Evolutionary conservation across 2,797 vertebrate species (phyloP), one percentile per base, ranked within the genome.

Genomic region (Calcarius lapponicus): DNA sequence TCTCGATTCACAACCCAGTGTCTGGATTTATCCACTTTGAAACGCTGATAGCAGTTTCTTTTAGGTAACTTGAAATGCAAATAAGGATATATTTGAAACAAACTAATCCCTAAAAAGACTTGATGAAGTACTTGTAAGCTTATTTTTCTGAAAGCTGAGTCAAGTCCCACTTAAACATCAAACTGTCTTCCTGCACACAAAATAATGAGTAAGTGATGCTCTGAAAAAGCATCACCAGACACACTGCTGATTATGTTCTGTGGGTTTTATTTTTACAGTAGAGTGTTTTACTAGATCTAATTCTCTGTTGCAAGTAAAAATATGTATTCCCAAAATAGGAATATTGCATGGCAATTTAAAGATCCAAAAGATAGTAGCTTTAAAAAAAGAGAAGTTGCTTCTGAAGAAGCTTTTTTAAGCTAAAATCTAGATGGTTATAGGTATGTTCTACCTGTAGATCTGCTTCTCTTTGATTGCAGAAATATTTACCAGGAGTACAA

Each of bases 41-140:
- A 93, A 86, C 1, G n/a, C 85, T 92, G 87, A 81, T 45, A 95
- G 80, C 76, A 88, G 73, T 92, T 95, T 48, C 82, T 96, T 97
- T 92, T 96, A 92, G 94, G 91, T 92, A 94, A 93, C 88, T 88
- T 93, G 88, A 94, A 96, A 94, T 94, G 91, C 92, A 93, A 96
- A 95, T 96, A 88, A 64, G 90, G 94, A 76, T 96, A 90, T 93
- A 90, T 93, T 93, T 96, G 92, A 86, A 94, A 94, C 74, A 90
- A 88, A 93, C 70, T 93, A 96, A 97, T 96, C 90, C 93, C 83
- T 96, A 86, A 94, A 95, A 95, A 67, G 80, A 80, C 85, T 92
- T 75, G 79, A 94, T 96, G 87, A 97, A 95, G 81, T 88, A 80
- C 87, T 95, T 93, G 70, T 89, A 84, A 93, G 82, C 88, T 92